Conservation (phyloP, 92 coral and sea anemone genomes). For the Umimayanthus chanpuru region DNA sequence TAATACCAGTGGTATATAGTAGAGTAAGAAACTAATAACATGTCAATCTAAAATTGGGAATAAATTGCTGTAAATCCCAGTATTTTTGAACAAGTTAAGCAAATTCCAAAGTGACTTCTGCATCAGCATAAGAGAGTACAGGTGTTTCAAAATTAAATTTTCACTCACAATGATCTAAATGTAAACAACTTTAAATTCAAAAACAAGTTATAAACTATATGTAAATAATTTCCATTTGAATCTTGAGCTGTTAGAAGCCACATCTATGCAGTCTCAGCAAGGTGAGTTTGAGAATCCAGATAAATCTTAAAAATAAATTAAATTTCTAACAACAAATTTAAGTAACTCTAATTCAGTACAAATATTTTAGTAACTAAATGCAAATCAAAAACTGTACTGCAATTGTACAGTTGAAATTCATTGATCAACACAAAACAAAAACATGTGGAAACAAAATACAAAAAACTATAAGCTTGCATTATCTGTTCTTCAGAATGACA, state of each 20-base stretch:
- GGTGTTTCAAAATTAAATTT: background rate
- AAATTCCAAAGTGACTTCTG: background rate
- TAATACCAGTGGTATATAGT: background rate
- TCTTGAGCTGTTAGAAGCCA: background rate
- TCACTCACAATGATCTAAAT: background rate
- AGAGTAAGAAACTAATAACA: background rate
- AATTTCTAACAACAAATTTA: background rate
- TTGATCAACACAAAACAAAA: background rate
- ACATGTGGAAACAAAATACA: background rate
- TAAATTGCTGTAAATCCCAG: background rate
- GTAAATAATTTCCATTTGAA: background rate
- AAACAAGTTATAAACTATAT: background rate
- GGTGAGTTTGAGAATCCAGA: background rate
- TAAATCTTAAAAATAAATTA: too few relatives aligned
- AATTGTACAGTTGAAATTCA: too few relatives aligned
- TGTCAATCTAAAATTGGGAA: background rate
- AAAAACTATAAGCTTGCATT: background rate
- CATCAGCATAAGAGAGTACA: constrained; percentile 5
- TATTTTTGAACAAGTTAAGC: background rate
- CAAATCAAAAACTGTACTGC: background rate
- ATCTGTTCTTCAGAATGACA: background rate
- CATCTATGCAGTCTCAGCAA: background rate
- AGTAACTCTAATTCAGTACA: background rate
- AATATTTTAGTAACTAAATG: background rate
- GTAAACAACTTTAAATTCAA: constrained; percentile 22